Evolutionary conservation across 2,113 vertebrate species (phyloP).

Genomic region (Hymenochirus boettgeri): DNA sequence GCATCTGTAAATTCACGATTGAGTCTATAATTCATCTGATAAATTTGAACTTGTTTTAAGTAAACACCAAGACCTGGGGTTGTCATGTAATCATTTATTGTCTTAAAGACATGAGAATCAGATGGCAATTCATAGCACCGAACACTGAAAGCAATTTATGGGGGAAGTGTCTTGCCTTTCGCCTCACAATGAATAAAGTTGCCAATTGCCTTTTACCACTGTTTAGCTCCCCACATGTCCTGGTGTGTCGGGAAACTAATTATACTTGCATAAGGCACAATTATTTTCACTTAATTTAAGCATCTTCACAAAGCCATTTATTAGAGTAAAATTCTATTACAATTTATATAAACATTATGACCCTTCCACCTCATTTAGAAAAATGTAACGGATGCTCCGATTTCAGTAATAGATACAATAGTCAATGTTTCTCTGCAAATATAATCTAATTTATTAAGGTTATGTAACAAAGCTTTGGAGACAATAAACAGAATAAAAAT

Average conservation of each 20-base stretch:
- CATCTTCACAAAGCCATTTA: constrained; percentile 29
- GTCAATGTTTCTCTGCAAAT: background rate
- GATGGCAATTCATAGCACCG: background rate
- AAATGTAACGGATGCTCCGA: constrained; percentile 28
- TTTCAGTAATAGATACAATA: constrained; percentile 20
- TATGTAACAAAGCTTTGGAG: background rate
- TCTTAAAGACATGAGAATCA: background rate
- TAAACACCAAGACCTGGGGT: background rate
- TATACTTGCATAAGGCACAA: constrained; percentile 21
- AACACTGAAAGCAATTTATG: background rate
- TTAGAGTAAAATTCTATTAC: constrained; percentile 37
- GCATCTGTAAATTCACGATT: too few species aligned
- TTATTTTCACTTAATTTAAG: constrained; percentile 40
- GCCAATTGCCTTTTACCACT: constrained; percentile 16
- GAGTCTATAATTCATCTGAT: too few species aligned
- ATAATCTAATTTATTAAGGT: too few species aligned
- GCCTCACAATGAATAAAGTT: background rate
- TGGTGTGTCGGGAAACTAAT: constrained; percentile 10
- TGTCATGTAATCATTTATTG: background rate
- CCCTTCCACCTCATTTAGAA: constrained; percentile 25
- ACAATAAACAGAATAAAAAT: background rate
- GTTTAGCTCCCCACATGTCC: background rate
- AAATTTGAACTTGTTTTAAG: background rate
- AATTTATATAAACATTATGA: constrained; percentile 41
- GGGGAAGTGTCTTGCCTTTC: background rate